Percentiles rank a stretch among this genome's conserved stretches.
These are phyloP conservation scores for Cheilosia grossa DNA, from an alignment of 2,888 invertebrate species.

Conservation along the genomic window DNA sequence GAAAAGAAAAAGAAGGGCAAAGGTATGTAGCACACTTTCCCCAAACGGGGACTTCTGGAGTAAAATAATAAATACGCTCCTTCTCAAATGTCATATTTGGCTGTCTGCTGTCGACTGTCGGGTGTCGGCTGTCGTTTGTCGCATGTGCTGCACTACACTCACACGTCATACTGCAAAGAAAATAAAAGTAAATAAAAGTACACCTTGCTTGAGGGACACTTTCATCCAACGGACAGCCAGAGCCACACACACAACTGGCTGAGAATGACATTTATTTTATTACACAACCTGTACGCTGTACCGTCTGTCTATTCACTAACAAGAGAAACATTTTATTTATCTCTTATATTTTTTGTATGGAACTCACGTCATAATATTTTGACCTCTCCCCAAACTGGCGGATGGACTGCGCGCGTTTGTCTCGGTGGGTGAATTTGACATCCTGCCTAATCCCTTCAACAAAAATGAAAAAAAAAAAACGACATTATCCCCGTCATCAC, in stretches of 20 bases:
- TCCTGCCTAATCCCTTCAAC: constrained; percentile 57
- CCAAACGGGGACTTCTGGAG: not conserved
- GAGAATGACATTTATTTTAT: constrained; percentile 67
- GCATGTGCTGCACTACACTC: constrained; percentile 12
- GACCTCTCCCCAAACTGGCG: constrained; percentile 58
- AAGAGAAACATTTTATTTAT: constrained; percentile 66
- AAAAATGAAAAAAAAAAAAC: constrained; percentile 28
- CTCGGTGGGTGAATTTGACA: constrained; percentile 59
- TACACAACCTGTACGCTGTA: constrained; percentile 64
- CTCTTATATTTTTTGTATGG: constrained; percentile 13
- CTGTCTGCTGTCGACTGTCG: not conserved
- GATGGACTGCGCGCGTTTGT: constrained; percentile 38
- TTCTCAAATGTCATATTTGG: constrained; percentile 76
- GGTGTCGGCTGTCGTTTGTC: constrained; percentile 31
- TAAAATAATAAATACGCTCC: constrained; percentile 57
- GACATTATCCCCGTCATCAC: constrained; percentile 27
- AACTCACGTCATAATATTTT: constrained; percentile 61
- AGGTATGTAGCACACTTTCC: constrained; percentile 76
- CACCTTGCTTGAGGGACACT: constrained; percentile 33
- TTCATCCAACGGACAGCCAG: constrained; percentile 17
- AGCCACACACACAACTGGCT: constrained; percentile 9
- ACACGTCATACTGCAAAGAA: not conserved
- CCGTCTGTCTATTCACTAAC: constrained; percentile 65
- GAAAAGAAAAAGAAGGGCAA: constrained; percentile 94
- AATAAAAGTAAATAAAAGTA: constrained; percentile 36